Evolutionary conservation across 30 jellyfish, hydroid and myxozoan genomes (phyloP), one percentile per base, ranked within the genome.

Genomic region (Mastigias papua): DNA sequence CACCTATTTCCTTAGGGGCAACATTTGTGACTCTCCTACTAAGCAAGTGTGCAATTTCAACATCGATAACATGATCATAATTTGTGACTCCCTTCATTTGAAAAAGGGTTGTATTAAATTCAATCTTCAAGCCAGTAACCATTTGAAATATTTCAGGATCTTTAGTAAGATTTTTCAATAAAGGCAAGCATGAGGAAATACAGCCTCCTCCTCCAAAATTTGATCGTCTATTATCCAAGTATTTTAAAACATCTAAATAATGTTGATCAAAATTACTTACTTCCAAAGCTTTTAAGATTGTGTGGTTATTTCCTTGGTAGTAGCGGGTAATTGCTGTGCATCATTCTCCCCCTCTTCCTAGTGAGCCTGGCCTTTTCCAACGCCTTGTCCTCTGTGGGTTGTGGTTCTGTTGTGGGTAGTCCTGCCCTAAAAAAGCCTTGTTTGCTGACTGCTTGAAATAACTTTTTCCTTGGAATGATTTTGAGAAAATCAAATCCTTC

Each of bases 61-160:
- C 37, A 20, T 72, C 83, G 34, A 34, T 34, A 19, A 72, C 25
- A 32, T 37, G 25, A 22, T 8, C 37, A 37, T 72, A 20, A 28
- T 72, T 8, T 46, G 60, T 16, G 8, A 16, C 60, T 16, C 8
- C 16, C 60, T 46, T 46, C 60, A 16, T 16, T 46, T 46, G 60
- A 46, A 46, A 46, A 46, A 46, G 60, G 60, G 60, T 16, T 6
- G 8, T 46, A 6, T 6, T 16, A 46, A 46, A 46, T 46, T 46
- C 13, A 16, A 46, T 46, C 8, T 61, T 54, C 34, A 68, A 9
- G 17, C 80, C 80, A 10, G 15, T 2, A 3, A 26, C 80, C 48
- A 68, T 68, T 54, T 68, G 80, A 8, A 26, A n/a, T 68, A 68
- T 68, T 68, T 68, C 80, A 25, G n/a, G n/a, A n/a, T n/a, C n/a